Evolutionary conservation across 1,140 invertebrate species (phyloP).

Genomic region (Drosophila miranda): DNA sequence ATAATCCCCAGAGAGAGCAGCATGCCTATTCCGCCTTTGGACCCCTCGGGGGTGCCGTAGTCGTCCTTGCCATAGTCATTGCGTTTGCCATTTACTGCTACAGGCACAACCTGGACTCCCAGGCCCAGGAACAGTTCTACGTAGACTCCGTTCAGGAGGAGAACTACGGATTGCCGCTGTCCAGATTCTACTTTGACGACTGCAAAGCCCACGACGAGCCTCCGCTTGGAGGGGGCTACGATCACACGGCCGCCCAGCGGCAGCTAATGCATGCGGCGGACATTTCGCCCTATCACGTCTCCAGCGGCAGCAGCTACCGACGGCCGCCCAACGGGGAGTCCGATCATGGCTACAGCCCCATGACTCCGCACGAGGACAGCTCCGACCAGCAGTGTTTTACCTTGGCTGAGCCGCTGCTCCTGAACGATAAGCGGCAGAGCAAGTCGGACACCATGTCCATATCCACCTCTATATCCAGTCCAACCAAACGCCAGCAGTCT

Average conservation of each 20-base stretch:
- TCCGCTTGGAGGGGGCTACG: constrained; percentile 67
- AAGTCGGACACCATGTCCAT: constrained; percentile 86
- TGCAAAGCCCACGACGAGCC: constrained; percentile 76
- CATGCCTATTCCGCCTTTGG: constrained; percentile 85
- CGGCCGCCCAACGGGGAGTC: constrained; percentile 92
- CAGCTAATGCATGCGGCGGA: constrained; percentile 84
- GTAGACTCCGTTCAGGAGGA: constrained; percentile 83
- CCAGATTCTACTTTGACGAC: constrained; percentile 80
- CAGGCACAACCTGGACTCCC: constrained; percentile 85
- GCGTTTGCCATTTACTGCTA: constrained; percentile 87
- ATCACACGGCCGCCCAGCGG: constrained; percentile 71
- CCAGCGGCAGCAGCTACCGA: constrained; percentile 87
- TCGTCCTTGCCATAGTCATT: constrained; percentile 85
- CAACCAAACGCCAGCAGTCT: constrained; percentile 76
- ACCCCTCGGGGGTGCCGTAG: constrained; percentile 85
- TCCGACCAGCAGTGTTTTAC: constrained; percentile 91
- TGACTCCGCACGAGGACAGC: constrained; percentile 95
- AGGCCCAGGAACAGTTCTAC: constrained; percentile 83
- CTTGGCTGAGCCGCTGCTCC: constrained; percentile 85
- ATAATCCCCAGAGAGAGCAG: constrained; percentile 83
- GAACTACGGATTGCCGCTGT: constrained; percentile 79
- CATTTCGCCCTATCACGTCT: constrained; percentile 93
- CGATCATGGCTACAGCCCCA: constrained; percentile 97
- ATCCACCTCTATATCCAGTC: constrained; percentile 84
- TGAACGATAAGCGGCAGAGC: constrained; percentile 84